phyloP scores from a whole-genome alignment of 2,888 invertebrate genomes.

The Pyrrhosoma nymphula region DNA sequence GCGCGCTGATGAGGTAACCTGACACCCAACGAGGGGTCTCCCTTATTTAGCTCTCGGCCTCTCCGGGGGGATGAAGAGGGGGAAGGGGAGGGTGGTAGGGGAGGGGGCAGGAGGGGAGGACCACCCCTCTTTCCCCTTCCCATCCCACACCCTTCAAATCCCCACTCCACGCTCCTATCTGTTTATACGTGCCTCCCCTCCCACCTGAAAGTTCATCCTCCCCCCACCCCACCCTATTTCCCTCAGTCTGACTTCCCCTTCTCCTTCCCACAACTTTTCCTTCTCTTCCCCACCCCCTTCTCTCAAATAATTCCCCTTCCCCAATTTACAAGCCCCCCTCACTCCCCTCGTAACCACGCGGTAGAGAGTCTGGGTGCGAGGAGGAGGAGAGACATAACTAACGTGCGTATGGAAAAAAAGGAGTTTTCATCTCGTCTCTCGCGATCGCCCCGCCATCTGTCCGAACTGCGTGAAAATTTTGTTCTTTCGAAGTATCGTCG shows the following conservation, averaged over 20 bases:
- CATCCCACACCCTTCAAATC: not conserved
- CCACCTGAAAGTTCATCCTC: too few relatives aligned
- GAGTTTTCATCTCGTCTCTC: not conserved
- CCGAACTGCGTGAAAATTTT: not conserved
- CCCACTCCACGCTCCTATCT: not conserved
- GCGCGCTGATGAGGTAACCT: constrained; percentile 68
- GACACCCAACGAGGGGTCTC: constrained; percentile 56
- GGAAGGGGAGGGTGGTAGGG: too few relatives aligned
- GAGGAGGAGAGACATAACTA: not conserved
- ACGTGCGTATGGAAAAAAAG: not conserved
- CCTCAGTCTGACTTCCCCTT: not conserved
- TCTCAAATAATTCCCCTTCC: too few relatives aligned
- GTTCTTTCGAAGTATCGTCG: not conserved
- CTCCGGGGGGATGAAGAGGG: not conserved
- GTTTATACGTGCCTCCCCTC: too few relatives aligned
- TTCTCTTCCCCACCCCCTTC: not conserved
- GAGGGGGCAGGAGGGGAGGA: not conserved
- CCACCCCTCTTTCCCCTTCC: not conserved
- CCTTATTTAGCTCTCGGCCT: constrained; percentile 68
- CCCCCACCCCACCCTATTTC: too few relatives aligned
- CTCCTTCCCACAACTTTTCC: not conserved
- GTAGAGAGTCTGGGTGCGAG: not conserved
- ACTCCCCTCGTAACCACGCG: not conserved
- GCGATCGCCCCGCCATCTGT: constrained; percentile 42
- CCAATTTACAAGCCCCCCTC: not conserved